Percentiles rank a stretch among this genome's conserved stretches.
Conservation (phyloP, 2,113 vertebrate species). For the Chloropsis cyanopogon region DNA sequence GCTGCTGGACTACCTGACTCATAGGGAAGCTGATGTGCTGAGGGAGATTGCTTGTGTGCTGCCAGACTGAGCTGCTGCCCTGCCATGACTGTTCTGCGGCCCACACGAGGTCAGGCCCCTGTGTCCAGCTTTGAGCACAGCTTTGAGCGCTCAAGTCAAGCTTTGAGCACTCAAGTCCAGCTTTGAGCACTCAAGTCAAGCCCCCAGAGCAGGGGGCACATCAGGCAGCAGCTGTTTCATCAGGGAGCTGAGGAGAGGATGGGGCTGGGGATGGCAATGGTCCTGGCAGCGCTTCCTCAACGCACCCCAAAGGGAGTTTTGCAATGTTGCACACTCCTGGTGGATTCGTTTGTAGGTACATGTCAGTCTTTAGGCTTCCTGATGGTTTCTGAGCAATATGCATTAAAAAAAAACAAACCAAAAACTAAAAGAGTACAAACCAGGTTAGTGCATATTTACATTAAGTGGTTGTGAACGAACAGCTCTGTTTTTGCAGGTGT, state of each 20-base stretch:
- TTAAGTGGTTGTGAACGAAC: background rate
- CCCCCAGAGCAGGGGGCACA: background rate
- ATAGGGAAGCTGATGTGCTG: background rate
- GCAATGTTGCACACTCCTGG: background rate
- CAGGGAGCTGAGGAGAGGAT: background rate
- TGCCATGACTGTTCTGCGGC: background rate
- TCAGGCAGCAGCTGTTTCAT: background rate
- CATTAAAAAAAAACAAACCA: background rate
- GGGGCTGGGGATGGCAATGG: background rate
- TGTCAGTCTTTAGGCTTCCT: background rate
- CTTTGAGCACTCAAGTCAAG: no score
- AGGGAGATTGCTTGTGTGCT: background rate
- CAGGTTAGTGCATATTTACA: background rate
- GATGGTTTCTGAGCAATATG: background rate
- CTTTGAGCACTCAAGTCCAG: background rate
- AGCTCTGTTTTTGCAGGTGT: background rate
- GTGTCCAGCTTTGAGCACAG: background rate
- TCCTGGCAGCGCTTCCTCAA: background rate
- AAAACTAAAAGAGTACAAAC: background rate
- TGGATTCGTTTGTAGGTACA: background rate
- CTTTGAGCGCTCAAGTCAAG: background rate
- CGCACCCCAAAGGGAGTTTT: fast-evolving
- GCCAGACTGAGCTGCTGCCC: background rate
- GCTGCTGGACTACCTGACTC: background rate
- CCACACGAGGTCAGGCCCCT: fast-evolving